A percentile compares a stretch with the other conserved stretches of the same genome.
Conservation (phyloP, 1,140 invertebrate species). For the Trypoxylus dichotomus region DNA sequence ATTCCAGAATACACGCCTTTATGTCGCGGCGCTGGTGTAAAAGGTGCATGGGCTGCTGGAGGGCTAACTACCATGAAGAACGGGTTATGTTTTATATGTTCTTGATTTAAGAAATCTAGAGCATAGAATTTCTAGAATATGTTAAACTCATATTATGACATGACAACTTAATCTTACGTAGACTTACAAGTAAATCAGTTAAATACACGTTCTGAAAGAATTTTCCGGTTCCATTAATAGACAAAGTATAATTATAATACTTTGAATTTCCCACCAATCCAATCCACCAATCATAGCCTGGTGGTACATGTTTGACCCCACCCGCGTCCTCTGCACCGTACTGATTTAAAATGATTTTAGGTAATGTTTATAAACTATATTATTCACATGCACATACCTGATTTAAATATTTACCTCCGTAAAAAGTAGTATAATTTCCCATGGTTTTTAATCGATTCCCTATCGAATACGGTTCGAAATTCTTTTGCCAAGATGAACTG, state of each 20-base stretch:
- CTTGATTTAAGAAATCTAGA: conserved; percentile 60
- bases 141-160: conserved; percentile 30
- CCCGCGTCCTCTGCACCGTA: conserved; percentile 63
- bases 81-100: conserved; percentile 52
- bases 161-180: conserved; percentile 1
- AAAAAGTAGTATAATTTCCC: conserved; percentile 76
- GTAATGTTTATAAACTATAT: neutral
- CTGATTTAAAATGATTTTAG: conserved; percentile 54
- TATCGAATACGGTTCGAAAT: conserved; percentile 68
- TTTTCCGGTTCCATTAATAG: conserved; percentile 72
- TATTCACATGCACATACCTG: conserved; percentile 56
- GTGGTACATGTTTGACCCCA: conserved; percentile 68
- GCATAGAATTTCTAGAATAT: conserved; percentile 59
- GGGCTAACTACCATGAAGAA: conserved; percentile 85
- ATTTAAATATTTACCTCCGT: conserved; percentile 87
- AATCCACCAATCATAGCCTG: conserved; percentile 81
- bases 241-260: conserved; percentile 88
- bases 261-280: conserved; percentile 81
- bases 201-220: conserved; percentile 73
- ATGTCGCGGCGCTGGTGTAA: conserved; percentile 77
- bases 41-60: conserved; percentile 83
- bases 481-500: conserved; percentile 65
- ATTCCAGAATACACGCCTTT: conserved; percentile 61
- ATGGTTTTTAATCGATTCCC: conserved; percentile 62
- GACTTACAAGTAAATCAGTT: conserved; percentile 81